A percentile compares a stretch with the other conserved stretches of the same genome.
Evolutionary conservation across 2,797 vertebrate species (phyloP).

Genomic region (Sparidentex hasta): DNA sequence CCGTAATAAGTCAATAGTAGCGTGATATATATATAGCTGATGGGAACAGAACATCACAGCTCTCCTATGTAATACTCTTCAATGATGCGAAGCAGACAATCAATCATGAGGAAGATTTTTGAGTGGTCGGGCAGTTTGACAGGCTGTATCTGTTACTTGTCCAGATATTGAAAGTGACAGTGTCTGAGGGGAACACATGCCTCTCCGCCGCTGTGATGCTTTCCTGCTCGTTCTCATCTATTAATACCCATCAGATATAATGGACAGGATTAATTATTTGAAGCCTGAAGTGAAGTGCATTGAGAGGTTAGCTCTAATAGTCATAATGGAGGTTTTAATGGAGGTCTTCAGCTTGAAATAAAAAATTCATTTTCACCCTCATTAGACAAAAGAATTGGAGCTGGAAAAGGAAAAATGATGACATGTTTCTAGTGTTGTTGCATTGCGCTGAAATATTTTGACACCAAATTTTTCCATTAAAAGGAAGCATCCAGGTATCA

Average conservation of each 20-base stretch:
- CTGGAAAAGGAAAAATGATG: constrained; percentile 7
- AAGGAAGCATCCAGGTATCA: not conserved
- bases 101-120: constrained; percentile 46
- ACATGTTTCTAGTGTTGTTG: not conserved
- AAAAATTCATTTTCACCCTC: constrained; percentile 44
- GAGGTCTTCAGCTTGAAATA: constrained; percentile 50
- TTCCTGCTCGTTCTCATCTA: constrained; percentile 37
- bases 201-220: constrained; percentile 27
- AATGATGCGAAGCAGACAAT: constrained; percentile 42
- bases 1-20: not conserved
- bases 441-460: constrained; percentile 6
- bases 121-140: constrained; percentile 53
- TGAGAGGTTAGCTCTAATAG: constrained; percentile 35
- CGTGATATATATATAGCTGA: constrained; percentile 19
- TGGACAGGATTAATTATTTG: constrained; percentile 64
- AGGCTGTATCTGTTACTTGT: constrained; percentile 54
- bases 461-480: not conserved
- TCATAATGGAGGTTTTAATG: constrained; percentile 45
- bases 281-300: constrained; percentile 51
- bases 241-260: constrained; percentile 61
- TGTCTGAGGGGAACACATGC: constrained; percentile 38
- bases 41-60: constrained; percentile 4
- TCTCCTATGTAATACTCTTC: constrained; percentile 20
- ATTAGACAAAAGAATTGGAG: constrained; percentile 57
- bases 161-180: constrained; percentile 56